phyloP scores from a whole-genome alignment of 2,888 invertebrate genomes.

The Eulithis prunata region DNA sequence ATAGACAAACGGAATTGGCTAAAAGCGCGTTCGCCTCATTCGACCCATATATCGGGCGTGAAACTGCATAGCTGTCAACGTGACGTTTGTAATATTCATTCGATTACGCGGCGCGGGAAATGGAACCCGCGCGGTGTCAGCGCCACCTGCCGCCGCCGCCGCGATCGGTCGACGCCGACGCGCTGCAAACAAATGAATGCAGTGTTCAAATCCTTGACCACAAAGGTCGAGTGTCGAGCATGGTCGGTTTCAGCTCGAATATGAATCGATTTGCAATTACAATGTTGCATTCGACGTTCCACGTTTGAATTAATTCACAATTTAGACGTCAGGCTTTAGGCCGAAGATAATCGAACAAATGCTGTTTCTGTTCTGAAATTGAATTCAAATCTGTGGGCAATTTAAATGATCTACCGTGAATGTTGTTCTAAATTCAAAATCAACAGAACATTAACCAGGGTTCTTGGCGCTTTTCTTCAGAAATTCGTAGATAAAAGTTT shows the following conservation, averaged over 20 bases:
- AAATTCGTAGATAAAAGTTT: constrained; percentile 9
- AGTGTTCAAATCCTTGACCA: constrained; percentile 59
- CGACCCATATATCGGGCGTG: constrained; percentile 69
- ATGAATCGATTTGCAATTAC: constrained; percentile 61
- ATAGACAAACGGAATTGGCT: constrained; percentile 64
- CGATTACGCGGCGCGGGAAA: constrained; percentile 77
- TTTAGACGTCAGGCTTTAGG: constrained; percentile 19
- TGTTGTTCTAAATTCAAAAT: background rate
- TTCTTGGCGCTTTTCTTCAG: constrained; percentile 9
- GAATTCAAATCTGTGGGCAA: constrained; percentile 6
- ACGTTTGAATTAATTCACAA: constrained; percentile 35
- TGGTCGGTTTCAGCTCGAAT: constrained; percentile 52
- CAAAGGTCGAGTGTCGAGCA: constrained; percentile 57
- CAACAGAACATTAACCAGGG: background rate
- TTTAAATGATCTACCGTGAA: background rate
- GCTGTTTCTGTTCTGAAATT: background rate
- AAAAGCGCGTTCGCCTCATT: constrained; percentile 75
- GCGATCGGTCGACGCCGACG: constrained; percentile 17
- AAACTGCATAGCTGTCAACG: constrained; percentile 71
- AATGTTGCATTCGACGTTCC: constrained; percentile 31
- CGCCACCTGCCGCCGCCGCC: constrained; percentile 64
- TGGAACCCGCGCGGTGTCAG: constrained; percentile 74
- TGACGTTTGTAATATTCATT: constrained; percentile 83
- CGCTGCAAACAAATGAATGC: constrained; percentile 66
- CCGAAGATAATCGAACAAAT: constrained; percentile 10